Percentiles rank a stretch among this genome's conserved stretches.
phyloP scores from a whole-genome alignment of 2,888 invertebrate species.

The Lordiphosa fenestrarum region DNA sequence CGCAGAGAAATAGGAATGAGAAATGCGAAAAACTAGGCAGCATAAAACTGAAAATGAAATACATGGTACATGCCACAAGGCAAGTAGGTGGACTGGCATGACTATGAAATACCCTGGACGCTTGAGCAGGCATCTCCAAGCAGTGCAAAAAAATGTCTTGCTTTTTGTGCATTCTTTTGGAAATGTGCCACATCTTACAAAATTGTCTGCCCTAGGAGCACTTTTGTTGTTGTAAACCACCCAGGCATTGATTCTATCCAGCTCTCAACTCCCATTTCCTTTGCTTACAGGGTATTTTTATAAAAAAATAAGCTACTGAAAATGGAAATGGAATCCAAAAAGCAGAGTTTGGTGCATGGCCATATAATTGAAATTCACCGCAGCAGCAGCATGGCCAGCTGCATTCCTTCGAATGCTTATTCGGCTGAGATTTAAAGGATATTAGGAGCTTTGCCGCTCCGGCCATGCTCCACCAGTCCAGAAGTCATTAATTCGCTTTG shows the following conservation, averaged over 20 bases:
- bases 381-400: conserved; percentile 22
- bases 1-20: conserved; percentile 27
- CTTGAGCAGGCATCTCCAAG: no score
- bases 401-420: conserved; percentile 4
- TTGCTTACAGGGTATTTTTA: not conserved
- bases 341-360: conserved; percentile 11
- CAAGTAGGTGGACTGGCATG: conserved; percentile 16
- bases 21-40: conserved; percentile 48
- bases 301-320: conserved; percentile 19
- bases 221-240: no score
- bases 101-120: no score
- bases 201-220: no score
- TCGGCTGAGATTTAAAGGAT: conserved; percentile 19
- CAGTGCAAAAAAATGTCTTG: no score
- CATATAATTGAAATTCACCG: conserved; percentile 69
- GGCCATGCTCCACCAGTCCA: not conserved
- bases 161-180: no score
- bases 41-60: conserved; percentile 66
- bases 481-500: conserved; percentile 17
- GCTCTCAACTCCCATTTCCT: no score
- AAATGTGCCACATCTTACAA: no score
- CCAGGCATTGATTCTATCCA: no score
- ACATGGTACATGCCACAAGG: conserved; percentile 32
- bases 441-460: conserved; percentile 19
- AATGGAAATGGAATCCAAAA: conserved; percentile 34